Percentiles rank a stretch among this genome's conserved stretches.
Evolutionary conservation across 1,140 invertebrate species (phyloP).

Genomic region (Drosophila malerkotliana): DNA sequence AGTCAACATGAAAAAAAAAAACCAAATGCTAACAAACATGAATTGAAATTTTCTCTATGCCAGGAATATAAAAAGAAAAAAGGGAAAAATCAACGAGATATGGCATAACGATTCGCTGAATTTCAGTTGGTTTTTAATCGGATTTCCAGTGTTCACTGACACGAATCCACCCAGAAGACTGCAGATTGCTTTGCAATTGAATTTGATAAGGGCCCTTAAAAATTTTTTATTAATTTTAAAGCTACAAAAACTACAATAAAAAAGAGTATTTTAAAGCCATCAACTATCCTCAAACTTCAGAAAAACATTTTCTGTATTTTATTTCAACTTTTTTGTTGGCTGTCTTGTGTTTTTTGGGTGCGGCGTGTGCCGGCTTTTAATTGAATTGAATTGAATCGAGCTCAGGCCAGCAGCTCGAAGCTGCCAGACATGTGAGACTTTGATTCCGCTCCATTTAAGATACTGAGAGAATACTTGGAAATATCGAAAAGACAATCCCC

Average conservation of each 20-base stretch:
- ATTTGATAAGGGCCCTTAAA: background rate
- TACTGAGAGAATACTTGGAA: background rate
- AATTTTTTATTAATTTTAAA: background rate
- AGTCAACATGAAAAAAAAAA: slow-evolving; percentile 30
- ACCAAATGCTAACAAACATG: slow-evolving; percentile 31
- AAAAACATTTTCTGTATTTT: background rate
- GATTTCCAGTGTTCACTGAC: slow-evolving; percentile 36
- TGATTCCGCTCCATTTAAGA: slow-evolving; percentile 26
- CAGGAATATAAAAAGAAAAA: slow-evolving; percentile 8
- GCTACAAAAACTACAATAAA: background rate
- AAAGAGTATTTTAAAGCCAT: slow-evolving; percentile 31
- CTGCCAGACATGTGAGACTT: slow-evolving; percentile 52
- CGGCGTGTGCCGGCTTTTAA: slow-evolving; percentile 55
- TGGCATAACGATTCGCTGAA: slow-evolving; percentile 42
- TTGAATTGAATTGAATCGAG: slow-evolving; percentile 69
- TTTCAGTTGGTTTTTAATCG: slow-evolving; percentile 34
- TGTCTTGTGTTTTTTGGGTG: slow-evolving; percentile 37
- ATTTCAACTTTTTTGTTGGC: slow-evolving; percentile 13
- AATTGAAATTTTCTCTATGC: slow-evolving; percentile 35
- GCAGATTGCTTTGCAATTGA: background rate
- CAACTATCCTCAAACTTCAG: slow-evolving; percentile 9
- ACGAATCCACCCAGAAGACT: slow-evolving; percentile 17
- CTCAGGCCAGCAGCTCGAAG: slow-evolving; percentile 29
- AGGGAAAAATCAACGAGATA: slow-evolving; percentile 12
- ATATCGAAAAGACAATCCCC: slow-evolving; percentile 25